Percentiles rank a stretch among this genome's conserved stretches.
Conservation (phyloP, 2,113 vertebrate genomes). For the Ciconia boyciana region DNA sequence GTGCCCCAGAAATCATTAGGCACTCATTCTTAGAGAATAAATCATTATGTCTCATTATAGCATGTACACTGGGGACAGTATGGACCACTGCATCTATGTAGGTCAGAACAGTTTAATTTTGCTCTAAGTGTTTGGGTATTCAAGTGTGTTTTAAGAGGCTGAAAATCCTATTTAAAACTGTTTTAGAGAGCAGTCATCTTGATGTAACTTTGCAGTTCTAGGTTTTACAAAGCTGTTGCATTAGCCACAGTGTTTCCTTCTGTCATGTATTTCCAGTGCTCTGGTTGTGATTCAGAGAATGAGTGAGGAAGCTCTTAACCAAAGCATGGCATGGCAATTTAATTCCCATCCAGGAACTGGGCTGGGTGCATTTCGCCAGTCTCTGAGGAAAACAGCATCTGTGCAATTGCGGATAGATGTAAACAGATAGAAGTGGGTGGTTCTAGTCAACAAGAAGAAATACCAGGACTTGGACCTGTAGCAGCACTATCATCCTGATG, state of each 20-base stretch:
- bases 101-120: background rate
- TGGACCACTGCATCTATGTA: background rate
- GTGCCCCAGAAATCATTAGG: background rate
- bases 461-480: background rate
- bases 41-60: accelerated
- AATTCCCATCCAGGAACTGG: background rate
- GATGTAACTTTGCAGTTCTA: background rate
- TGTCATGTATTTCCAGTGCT: background rate
- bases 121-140: accelerated
- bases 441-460: background rate
- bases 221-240: background rate
- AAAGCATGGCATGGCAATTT: background rate
- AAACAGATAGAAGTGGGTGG: background rate
- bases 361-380: background rate
- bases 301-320: background rate
- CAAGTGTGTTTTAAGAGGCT: background rate
- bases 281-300: background rate
- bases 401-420: background rate
- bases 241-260: background rate
- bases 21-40: background rate
- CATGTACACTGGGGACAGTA: accelerated
- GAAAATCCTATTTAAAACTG: background rate
- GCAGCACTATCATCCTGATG: background rate
- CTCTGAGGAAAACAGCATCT: background rate
- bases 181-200: background rate